Evolutionary conservation across 2,113 vertebrate species (phyloP).

Genomic region (Saccopteryx leptura): DNA sequence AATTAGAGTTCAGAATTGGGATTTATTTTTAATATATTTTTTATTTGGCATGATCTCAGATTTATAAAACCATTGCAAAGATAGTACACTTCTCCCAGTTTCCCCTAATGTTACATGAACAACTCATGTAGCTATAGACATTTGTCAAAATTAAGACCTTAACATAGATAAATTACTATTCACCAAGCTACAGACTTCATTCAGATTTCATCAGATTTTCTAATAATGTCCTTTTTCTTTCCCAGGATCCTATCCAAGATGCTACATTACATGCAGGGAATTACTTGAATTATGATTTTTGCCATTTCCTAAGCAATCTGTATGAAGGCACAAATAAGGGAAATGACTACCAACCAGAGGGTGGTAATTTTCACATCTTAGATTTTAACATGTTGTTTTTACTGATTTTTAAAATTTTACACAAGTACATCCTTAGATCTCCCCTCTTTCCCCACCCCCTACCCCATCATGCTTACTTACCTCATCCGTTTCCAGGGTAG

Average conservation of each 20-base stretch:
- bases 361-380: not conserved
- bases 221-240: not conserved
- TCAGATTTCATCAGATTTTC: not conserved
- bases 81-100: not conserved
- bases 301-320: not conserved
- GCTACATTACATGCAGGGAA: not conserved
- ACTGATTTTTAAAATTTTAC: not conserved
- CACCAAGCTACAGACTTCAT: not conserved
- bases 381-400: not conserved
- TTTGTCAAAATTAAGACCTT: not conserved
- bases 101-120: not conserved
- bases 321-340: not conserved
- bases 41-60: not conserved
- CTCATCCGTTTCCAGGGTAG: not conserved
- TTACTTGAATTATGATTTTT: not conserved
- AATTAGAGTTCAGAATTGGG: not conserved
- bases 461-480: not conserved
- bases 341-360: not conserved
- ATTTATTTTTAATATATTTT: conserved; percentile 39
- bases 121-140: not conserved
- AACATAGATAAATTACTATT: not conserved
- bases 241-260: not conserved
- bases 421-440: not conserved
- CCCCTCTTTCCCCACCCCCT: fast-evolving
- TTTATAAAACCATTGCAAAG: not conserved